Evolutionary conservation across 2,888 invertebrate species (phyloP), one percentile per base, ranked within the genome.

Genomic region (Lasioglossum marginatum): DNA sequence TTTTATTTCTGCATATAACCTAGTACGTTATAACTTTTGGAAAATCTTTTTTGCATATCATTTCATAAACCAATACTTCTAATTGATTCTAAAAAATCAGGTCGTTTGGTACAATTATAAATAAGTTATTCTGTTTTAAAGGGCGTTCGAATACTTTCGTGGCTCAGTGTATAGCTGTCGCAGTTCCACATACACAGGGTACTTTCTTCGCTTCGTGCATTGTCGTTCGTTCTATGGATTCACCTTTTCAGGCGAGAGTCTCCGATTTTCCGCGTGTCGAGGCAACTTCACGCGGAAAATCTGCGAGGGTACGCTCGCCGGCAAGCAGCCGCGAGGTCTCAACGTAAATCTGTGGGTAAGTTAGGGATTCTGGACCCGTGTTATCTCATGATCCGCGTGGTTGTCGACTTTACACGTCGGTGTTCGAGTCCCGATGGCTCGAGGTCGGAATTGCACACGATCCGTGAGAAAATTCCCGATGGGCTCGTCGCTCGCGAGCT

Each of bases 381-480:
- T 83, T 73, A 73, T 77, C 57, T 57, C 57, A 12, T n/a, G 57
- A 57, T 57, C 57, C 57, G 34, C 77, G 37, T 75, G 48, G 71
- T 75, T 78, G 74, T 83, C 77, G 77, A 81, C 70, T 73, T 74
- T 52, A 43, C 60, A 45, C 60, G 40, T 43, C 74, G 40, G 19
- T 23, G 52, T 81, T 63, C 45, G 43, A 85, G 81, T 52, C 60
- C 68, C 63, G 63, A 78, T 52, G 78, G 31, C 34, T 57, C 31
- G 57, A 19, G 80, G 45, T n/a, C n/a, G 77, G 63, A 77, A 74
- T 83, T 68, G 77, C 60, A 75, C 73, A 71, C 79, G 70, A 40
- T 34, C 81, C 85, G 76, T 45, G 63, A 70, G 45, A 48, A 66
- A 83, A 78, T 76, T 68, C 75, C 80, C 71, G 60, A 31, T 37